Evolutionary conservation across 2,888 invertebrate species (phyloP), one percentile per base, ranked within the genome.

Genomic region (Ectemnius continuus): DNA sequence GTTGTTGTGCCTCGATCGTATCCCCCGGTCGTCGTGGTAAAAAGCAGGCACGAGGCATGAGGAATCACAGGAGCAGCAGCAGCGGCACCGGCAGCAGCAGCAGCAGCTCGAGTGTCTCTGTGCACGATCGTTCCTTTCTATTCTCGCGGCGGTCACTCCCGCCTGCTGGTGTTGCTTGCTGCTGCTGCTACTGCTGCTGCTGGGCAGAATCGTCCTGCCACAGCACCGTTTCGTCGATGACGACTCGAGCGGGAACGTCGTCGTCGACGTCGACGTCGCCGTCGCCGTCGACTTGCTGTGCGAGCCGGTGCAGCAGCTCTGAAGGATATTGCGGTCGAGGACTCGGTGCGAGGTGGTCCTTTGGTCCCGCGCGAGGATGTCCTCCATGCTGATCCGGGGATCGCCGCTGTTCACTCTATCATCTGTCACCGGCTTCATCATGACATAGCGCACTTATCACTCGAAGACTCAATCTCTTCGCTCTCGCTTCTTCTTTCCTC

Each of bases 321-420:
- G 52, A 11, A 52, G 52, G 52, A 14, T 14, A 52, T 4, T 52
- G 14, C 52, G 80, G 61, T 87, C 86, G 47, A 82, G 70, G 16
- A 89, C 84, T 72, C 90, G 76, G 64, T 90, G 90, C 20, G 83
- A 83, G 13, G 90, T 90, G 64, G 89, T 90, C 82, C 90, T 87
- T 75, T 90, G 90, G 75, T 90, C 90, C 57, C 90, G 87, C 1
- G 48, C 74, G 61, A 90, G 78, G 58, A 90, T 89, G 61, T 80
- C 86, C 76, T 88, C 86, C 88, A 90, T 89, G 0, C 69, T 70
- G 66, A 67, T 61, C 26, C 59, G 65, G 23, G 66, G 76, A 72
- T 76, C 67, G 45, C 91, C 92, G 73, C 47, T 61, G 52, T 71
- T 68, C 81, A 78, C 73, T 71, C 77, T 79, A 78, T 82, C 80